These are phyloP conservation scores for Chaetogeoica ovagalla DNA, from an alignment of 2,888 invertebrate species.

Conservation along the genomic window DNA sequence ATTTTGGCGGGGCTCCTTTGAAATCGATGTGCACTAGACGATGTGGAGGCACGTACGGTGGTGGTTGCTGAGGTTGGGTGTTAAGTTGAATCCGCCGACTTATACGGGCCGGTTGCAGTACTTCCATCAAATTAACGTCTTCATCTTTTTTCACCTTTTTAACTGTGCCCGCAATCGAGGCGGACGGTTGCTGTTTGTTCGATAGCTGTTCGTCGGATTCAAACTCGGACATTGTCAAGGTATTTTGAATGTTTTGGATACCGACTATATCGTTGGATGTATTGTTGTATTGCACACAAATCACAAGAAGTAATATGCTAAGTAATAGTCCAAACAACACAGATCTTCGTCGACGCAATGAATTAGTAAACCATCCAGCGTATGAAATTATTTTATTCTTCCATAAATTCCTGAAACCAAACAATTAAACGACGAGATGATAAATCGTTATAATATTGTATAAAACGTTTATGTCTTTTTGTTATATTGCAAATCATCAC, in stretches of 20 bases:
- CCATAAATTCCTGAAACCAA: constrained; percentile 31
- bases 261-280: constrained; percentile 47
- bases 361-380: constrained; percentile 49
- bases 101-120: constrained; percentile 37
- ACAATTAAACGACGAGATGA: not conserved
- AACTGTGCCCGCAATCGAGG: constrained; percentile 8
- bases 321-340: constrained; percentile 60
- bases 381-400: constrained; percentile 51
- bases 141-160: constrained; percentile 18
- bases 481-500: not conserved
- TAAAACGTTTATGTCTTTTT: not conserved
- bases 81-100: constrained; percentile 57
- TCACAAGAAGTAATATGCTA: constrained; percentile 60
- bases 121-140: constrained; percentile 32
- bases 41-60: constrained; percentile 62
- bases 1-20: constrained; percentile 75
- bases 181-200: constrained; percentile 5
- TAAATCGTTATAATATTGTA: not conserved
- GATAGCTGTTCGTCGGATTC: not conserved
- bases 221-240: constrained; percentile 40
- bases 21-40: constrained; percentile 75
- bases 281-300: constrained; percentile 61
- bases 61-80: constrained; percentile 57
- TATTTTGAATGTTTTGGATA: constrained; percentile 29
- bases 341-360: constrained; percentile 63